These are phyloP conservation scores for Drosophila chauvacae DNA, from an alignment of 1,140 invertebrate species.

Conservation along the genomic window DNA sequence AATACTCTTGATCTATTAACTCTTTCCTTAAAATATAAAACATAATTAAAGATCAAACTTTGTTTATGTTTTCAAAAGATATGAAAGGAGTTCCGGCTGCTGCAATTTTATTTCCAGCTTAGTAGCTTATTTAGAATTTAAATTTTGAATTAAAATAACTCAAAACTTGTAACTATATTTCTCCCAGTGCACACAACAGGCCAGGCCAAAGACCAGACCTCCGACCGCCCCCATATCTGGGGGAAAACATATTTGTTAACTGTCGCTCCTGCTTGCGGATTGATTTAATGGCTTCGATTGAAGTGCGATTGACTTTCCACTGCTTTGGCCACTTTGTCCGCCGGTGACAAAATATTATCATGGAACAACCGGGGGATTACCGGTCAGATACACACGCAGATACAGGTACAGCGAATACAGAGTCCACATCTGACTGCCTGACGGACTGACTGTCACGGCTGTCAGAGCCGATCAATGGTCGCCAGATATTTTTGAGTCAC, in stretches of 20 bases:
- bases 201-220: not conserved
- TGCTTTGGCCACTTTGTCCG: conserved; percentile 27
- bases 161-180: not conserved
- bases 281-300: conserved; percentile 53
- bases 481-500: conserved; percentile 24
- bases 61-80: no score
- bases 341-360: conserved; percentile 62
- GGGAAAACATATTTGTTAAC: conserved; percentile 30
- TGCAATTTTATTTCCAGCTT: no score
- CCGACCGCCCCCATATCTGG: conserved; percentile 10
- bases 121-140: no score
- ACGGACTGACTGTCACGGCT: conserved; percentile 16
- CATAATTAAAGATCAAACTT: no score
- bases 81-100: no score
- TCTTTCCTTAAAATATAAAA: no score
- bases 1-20: no score
- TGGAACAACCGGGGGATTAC: conserved; percentile 15
- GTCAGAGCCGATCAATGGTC: conserved; percentile 8
- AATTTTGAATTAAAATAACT: no score
- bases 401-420: conserved; percentile 1
- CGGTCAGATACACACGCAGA: conserved; percentile 4
- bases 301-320: conserved; percentile 41
- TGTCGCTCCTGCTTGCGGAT: conserved; percentile 50
- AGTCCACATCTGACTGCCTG: conserved; percentile 10
- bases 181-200: conserved; percentile 15